These are phyloP conservation scores for Cetonia aurata DNA, from an alignment of 2,888 invertebrate genomes.

Conservation along the genomic window DNA sequence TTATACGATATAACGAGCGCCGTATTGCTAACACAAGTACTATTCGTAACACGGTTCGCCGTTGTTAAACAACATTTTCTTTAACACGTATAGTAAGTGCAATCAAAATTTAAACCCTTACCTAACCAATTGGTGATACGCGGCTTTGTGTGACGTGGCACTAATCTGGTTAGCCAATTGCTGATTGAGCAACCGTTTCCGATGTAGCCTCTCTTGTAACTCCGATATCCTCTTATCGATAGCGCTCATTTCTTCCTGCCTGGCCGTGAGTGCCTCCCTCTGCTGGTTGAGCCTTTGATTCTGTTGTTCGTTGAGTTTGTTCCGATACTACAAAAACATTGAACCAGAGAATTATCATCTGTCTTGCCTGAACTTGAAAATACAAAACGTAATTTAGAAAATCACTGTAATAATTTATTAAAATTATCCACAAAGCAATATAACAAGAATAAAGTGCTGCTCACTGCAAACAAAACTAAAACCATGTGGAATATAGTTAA, in stretches of 20 bases:
- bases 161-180: constrained; percentile 76
- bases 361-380: too few relatives aligned
- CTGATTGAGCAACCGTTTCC: constrained; percentile 88
- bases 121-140: constrained; percentile 66
- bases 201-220: constrained; percentile 89
- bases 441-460: too few relatives aligned
- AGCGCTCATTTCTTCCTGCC: constrained; percentile 91
- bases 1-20: not conserved
- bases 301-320: constrained; percentile 96
- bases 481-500: too few relatives aligned
- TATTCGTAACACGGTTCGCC: too few relatives aligned
- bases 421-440: too few relatives aligned
- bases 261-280: constrained; percentile 86
- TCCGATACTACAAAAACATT: constrained; percentile 93
- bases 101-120: constrained; percentile 48
- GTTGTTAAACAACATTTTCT: too few relatives aligned
- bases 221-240: constrained; percentile 95
- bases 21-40: too few relatives aligned
- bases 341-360: too few relatives aligned
- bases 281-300: constrained; percentile 91
- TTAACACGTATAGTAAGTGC: too few relatives aligned
- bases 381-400: too few relatives aligned
- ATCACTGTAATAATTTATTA: too few relatives aligned
- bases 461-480: too few relatives aligned
- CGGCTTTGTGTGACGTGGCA: constrained; percentile 66